These are phyloP conservation scores for Myotis yumanensis DNA, from an alignment of 2,113 vertebrate genomes.

Conservation along the genomic window DNA sequence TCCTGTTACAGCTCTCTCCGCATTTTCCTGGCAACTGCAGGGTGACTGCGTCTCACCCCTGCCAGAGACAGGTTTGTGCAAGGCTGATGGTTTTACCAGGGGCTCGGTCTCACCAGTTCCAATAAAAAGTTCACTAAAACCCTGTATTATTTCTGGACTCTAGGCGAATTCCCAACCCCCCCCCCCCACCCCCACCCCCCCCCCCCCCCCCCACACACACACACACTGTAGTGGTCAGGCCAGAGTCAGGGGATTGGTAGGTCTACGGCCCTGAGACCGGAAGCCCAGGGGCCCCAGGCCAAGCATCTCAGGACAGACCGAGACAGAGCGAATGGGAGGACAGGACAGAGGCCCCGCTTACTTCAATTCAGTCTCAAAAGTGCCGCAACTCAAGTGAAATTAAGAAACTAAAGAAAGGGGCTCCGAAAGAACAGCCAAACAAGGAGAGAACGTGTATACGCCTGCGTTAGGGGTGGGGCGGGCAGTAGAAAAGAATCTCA, in stretches of 20 bases:
- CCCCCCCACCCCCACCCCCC: too few relatives aligned
- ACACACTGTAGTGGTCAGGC: neutral
- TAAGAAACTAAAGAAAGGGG: slow-evolving; percentile 28
- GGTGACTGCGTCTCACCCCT: neutral
- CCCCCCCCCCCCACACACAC: too few relatives aligned
- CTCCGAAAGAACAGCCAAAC: neutral
- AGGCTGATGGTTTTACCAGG: neutral
- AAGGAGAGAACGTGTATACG: neutral
- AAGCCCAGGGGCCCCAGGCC: neutral
- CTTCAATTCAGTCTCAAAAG: neutral
- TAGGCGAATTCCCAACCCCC: neutral
- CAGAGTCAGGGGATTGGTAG: neutral
- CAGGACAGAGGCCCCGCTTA: neutral
- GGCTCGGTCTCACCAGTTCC: neutral
- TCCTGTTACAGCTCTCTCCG: neutral
- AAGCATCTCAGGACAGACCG: neutral
- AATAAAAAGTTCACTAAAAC: neutral
- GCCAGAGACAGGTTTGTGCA: neutral
- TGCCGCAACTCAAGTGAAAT: neutral
- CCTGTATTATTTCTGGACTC: neutral
- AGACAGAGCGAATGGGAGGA: neutral
- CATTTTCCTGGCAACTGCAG: neutral
- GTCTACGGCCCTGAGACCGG: neutral
- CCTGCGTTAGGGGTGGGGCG: neutral
- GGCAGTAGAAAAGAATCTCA: neutral